Base-by-base conservation (phyloP, 2,888 invertebrate species). In the Acronicta aceris region DNA sequence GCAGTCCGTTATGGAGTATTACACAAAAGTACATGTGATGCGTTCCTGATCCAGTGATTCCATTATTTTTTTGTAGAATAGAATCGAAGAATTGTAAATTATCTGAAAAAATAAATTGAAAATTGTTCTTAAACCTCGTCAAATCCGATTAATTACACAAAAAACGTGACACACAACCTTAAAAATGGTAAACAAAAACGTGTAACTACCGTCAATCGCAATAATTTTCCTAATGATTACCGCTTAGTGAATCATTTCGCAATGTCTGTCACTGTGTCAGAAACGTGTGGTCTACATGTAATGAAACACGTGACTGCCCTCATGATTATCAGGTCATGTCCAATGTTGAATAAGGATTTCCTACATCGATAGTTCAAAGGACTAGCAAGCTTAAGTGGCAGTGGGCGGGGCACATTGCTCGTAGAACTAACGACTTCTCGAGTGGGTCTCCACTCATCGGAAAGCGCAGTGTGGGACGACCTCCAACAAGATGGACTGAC, bases 211-310 rank as follows among this genome's bases (percentile, higher is more conserved):
- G 15, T 36, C 0, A 0, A 17, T 16, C n/a, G n/a, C 30, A 27
- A 69, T 69, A 70, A 17, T 10, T 52, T 40, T 27, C 40, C 52
- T 56, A n/a, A 9, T 16, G 7, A 27, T 8, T 21, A 2, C 10
- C 5, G 4, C 16, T 0, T 12, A 30, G 7, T 38, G 38, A 30
- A 40, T 56, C 21, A 49, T 62, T 74, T 74, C 38, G 70, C 49
- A 69, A 69, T 40, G 21, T 33, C 1, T 21, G 17, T 41, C 41
- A 49, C 5, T 48, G 8, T 27, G 46, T 8, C 30, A 5, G 16
- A 53, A 21, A 50, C 69, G 45, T 60, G 69, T 40, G 13, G 16
- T 9, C 8, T 15, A 15, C 46, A 36, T 55, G 49, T 47, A 8
- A 36, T 1, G 3, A 0, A 0, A 25, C 63, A 61, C 55, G 70